Evolutionary conservation across 1,140 invertebrate species (phyloP).

Genomic region (Trialeurodes vaporariorum): DNA sequence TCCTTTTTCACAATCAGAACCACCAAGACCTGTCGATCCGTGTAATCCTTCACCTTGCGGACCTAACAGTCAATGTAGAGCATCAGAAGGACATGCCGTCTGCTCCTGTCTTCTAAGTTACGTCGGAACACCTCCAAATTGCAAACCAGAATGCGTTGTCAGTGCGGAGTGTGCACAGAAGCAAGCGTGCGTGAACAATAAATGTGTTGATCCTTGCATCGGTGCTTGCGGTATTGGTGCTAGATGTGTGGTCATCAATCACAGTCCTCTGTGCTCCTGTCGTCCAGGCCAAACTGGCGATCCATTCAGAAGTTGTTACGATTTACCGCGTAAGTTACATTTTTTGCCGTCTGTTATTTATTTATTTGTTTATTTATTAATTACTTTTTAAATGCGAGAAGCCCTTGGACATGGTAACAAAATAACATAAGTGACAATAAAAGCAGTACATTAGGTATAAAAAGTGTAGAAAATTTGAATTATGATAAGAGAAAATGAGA

Average conservation of each 20-base stretch:
- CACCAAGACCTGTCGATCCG: slow-evolving; percentile 20
- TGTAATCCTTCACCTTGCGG: slow-evolving; percentile 44
- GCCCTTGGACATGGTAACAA: too few relatives aligned
- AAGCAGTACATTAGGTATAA: neutral
- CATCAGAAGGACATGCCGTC: slow-evolving; percentile 45
- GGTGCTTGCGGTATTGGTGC: slow-evolving; percentile 33
- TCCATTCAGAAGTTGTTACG: slow-evolving; percentile 25
- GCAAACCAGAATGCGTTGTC: slow-evolving; percentile 57
- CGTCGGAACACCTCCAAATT: slow-evolving; percentile 56
- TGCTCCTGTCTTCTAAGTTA: slow-evolving; percentile 54
- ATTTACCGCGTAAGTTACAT: slow-evolving; percentile 15
- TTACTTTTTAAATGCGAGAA: too few relatives aligned
- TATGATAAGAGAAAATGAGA: too few relatives aligned
- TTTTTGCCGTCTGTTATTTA: too few relatives aligned
- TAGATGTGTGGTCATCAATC: slow-evolving; percentile 31
- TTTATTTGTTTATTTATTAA: too few relatives aligned
- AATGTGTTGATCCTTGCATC: slow-evolving; percentile 60
- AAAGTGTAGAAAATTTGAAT: neutral
- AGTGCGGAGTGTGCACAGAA: slow-evolving; percentile 56
- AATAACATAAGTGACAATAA: neutral
- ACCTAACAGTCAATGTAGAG: slow-evolving; percentile 45
- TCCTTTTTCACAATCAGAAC: slow-evolving; percentile 20
- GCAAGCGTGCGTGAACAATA: slow-evolving; percentile 51
- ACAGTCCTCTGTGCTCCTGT: slow-evolving; percentile 34
- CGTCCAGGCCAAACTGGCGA: slow-evolving; percentile 35